Evolutionary conservation across 2,888 invertebrate genomes (phyloP), one percentile per base, ranked within the genome.

Genomic region (Heliconius aoede): DNA sequence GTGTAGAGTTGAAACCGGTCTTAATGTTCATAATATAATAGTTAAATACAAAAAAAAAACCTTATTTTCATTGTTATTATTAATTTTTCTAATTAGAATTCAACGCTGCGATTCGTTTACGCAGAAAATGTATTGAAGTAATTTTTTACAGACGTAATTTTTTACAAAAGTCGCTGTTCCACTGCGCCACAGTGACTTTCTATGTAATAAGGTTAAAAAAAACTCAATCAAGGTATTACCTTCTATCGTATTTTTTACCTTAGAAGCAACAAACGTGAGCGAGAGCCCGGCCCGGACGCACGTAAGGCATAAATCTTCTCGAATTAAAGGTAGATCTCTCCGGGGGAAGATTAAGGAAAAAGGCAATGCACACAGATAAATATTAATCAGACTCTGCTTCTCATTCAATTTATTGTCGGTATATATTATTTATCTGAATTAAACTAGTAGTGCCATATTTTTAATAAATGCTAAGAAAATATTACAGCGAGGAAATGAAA

Each of bases 231-330:
- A 13, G 30, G 1, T 21, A 32, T 11, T 64, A 64, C n/a, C n/a
- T n/a, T 64, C 64, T 64, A n/a, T 11, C 1, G 32, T 32, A n/a
- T n/a, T 64, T 64, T 62, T 64, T 9, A 30, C 62, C 30, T 62
- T 11, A 62, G 26, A 75, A 40, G 62, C 62, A 64, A 26, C 71
- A 64, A n/a, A 72, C 71, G 62, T 76, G 75, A 72, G 36, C 36
- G 36, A 36, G 36, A 26, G 11, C 26, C n/a, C 58, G 55, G 36
- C 58, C 26, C 75, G 74, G 64, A 68, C 74, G 74, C 80, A 77
- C 77, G 76, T 75, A 73, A 72, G 40, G 67, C 74, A 77, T 81
- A 81, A 81, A 81, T 81, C 74, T 78, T 60, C 67, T 32, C 58
- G 73, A 80, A 73, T 80, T 78, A 76, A 74, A 74, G 72, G 36